phyloP scores from a whole-genome alignment of 1,140 invertebrate species.

The Elymnias hypermnestra region DNA sequence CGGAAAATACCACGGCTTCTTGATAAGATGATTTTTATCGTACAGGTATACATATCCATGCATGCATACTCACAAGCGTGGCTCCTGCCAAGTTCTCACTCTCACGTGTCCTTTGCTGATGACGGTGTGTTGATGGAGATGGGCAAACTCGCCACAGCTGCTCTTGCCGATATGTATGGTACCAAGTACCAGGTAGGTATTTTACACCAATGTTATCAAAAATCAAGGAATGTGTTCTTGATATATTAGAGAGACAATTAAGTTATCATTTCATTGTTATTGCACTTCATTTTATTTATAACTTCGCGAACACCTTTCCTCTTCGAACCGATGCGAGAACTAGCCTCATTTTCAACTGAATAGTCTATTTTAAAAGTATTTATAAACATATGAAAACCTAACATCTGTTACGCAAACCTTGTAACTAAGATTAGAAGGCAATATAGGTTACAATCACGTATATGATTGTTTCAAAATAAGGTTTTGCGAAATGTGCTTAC shows the following conservation, averaged over 20 bases:
- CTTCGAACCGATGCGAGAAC: background rate
- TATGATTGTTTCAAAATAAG: too few species aligned
- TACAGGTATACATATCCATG: conserved; percentile 81
- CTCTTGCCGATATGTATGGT: conserved; percentile 78
- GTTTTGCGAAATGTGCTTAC: too few species aligned
- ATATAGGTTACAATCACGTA: too few species aligned
- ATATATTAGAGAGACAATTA: too few species aligned
- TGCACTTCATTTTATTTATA: background rate
- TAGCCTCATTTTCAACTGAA: background rate
- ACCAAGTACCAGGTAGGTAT: conserved; percentile 80
- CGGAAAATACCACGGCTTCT: too few species aligned
- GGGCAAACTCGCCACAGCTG: conserved; percentile 77
- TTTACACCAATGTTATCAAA: too few species aligned
- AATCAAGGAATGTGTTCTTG: too few species aligned
- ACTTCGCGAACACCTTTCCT: background rate
- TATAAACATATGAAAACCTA: background rate
- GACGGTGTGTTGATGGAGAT: conserved; percentile 78
- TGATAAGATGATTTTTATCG: conserved; percentile 6
- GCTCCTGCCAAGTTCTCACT: conserved; percentile 82
- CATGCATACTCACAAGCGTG: conserved; percentile 89
- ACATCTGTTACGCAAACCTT: background rate
- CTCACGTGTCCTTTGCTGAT: conserved; percentile 75
- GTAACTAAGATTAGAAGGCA: background rate
- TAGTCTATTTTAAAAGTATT: conserved; percentile 7
- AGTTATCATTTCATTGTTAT: too few species aligned